Percentiles rank a stretch among this genome's conserved stretches.
phyloP scores from a whole-genome alignment of 2,113 vertebrate species.

The Mohoua ochrocephala region DNA sequence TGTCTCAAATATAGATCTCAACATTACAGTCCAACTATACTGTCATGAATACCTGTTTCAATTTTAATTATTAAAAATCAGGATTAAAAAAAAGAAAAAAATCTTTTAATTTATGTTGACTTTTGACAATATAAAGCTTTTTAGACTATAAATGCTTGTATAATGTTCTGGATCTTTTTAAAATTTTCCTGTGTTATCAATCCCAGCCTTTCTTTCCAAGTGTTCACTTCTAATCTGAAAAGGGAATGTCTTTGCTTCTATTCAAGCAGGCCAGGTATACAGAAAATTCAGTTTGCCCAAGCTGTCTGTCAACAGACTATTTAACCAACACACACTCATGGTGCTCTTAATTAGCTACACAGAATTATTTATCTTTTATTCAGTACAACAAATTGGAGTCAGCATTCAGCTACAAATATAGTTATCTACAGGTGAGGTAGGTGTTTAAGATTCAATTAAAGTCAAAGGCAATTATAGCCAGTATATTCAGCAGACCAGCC shows the following conservation, averaged over 20 bases:
- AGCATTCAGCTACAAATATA: background rate
- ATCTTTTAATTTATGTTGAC: background rate
- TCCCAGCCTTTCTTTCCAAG: background rate
- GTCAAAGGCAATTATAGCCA: background rate
- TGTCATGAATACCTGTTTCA: background rate
- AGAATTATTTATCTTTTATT: background rate
- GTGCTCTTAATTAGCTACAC: background rate
- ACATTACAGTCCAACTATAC: background rate
- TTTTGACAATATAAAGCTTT: background rate
- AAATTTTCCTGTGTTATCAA: background rate
- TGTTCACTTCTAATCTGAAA: background rate
- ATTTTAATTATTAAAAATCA: background rate
- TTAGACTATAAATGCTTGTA: background rate
- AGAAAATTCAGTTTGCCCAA: background rate
- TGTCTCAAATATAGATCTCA: background rate
- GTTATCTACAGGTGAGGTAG: background rate
- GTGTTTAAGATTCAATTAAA: background rate
- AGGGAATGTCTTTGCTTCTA: background rate
- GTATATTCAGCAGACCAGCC: background rate
- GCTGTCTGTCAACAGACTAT: background rate
- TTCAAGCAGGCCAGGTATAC: background rate
- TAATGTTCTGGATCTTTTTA: background rate
- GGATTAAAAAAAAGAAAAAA: fast-evolving
- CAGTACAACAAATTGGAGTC: background rate
- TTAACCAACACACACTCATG: background rate